A percentile compares a stretch with the other conserved stretches of the same genome.
phyloP scores from a whole-genome alignment of 2,888 invertebrate species.

The Eudemis profundana region DNA sequence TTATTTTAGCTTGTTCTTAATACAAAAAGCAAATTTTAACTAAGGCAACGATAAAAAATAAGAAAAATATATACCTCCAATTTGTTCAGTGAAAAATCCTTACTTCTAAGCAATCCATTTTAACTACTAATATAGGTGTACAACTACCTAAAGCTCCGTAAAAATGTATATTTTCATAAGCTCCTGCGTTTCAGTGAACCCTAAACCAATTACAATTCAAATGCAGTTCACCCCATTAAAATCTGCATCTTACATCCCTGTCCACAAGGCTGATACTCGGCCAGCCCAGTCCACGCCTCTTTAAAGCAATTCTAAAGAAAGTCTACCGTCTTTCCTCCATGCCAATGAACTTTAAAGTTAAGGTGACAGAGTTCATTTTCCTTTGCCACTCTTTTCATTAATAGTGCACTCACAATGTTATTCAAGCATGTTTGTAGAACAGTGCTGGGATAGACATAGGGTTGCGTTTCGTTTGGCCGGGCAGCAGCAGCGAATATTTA shows the following conservation, averaged over 20 bases:
- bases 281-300: neutral
- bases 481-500: constrained; percentile 38
- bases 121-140: too few relatives aligned
- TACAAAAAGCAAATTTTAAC: too few relatives aligned
- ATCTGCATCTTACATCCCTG: neutral
- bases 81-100: neutral
- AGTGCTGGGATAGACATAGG: neutral
- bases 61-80: too few relatives aligned
- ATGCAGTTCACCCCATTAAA: neutral
- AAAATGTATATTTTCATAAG: constrained; percentile 22
- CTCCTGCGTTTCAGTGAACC: constrained; percentile 29
- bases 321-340: neutral
- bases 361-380: neutral
- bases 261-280: neutral
- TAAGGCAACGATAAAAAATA: too few relatives aligned
- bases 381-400: neutral
- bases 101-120: constrained; percentile 5
- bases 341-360: neutral
- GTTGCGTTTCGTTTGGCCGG: constrained; percentile 1
- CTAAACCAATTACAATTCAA: constrained; percentile 29
- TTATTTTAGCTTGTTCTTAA: too few relatives aligned
- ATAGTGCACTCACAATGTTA: neutral
- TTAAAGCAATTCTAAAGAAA: constrained; percentile 9
- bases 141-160: constrained; percentile 2
- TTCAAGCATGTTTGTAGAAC: neutral